phyloP scores from a whole-genome alignment of 2,797 vertebrate species.

The Ceyx erithaca region DNA sequence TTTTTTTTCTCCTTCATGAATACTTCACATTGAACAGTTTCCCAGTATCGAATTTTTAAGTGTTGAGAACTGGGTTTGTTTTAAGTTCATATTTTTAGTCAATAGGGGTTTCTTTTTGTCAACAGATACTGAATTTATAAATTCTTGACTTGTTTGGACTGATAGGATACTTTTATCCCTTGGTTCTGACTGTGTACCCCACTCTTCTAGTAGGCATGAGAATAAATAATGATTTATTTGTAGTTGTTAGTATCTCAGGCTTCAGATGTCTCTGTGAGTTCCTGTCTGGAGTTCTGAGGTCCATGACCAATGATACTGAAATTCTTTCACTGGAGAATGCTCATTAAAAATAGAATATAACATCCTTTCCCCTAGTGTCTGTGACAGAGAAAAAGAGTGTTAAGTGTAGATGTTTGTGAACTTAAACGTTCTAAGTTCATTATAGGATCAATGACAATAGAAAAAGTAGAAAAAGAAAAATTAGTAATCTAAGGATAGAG shows the following conservation, averaged over 20 bases:
- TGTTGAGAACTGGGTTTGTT: neutral
- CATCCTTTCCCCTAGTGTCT: neutral
- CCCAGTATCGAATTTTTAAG: neutral
- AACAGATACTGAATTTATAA: neutral
- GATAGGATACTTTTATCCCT: neutral
- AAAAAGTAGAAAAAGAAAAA: neutral
- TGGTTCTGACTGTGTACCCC: neutral
- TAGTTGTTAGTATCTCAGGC: neutral
- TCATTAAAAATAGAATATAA: neutral
- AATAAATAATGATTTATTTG: neutral
- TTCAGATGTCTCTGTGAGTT: neutral
- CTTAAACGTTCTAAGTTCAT: neutral
- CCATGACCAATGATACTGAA: neutral
- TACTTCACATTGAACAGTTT: neutral
- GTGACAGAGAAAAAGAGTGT: neutral
- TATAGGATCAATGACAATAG: neutral
- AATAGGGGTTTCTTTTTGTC: neutral
- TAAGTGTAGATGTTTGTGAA: neutral
- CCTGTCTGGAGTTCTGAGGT: neutral
- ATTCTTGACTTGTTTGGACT: neutral
- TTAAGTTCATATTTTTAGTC: neutral
- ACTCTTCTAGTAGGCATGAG: neutral
- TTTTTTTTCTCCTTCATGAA: neutral
- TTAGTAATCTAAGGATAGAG: neutral
- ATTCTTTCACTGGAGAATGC: neutral